Conservation (phyloP, 30 jellyfish, hydroid and myxozoan genomes). For the Clytia hemisphaerica region DNA sequence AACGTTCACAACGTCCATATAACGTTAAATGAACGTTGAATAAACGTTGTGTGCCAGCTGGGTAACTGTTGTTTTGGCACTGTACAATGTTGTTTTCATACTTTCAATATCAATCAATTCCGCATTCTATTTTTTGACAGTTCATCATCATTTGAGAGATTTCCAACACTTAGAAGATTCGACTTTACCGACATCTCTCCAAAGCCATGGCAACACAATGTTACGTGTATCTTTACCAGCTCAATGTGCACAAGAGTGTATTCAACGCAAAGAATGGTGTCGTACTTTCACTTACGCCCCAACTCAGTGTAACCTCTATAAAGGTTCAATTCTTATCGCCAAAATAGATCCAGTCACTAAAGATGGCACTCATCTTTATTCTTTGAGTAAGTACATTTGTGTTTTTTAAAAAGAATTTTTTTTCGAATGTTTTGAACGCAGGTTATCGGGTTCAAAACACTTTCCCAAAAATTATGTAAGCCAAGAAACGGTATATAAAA, state of each 20-base stretch:
- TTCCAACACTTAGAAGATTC: constrained; percentile 46
- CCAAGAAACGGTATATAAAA: too few relatives aligned
- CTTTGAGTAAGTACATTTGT: constrained; percentile 36
- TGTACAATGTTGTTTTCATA: too few relatives aligned
- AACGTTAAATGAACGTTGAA: too few relatives aligned
- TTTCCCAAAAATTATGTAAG: too few relatives aligned
- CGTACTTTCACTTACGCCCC: constrained; percentile 56
- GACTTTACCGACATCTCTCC: constrained; percentile 50
- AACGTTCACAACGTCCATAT: too few relatives aligned
- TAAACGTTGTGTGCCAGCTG: too few relatives aligned
- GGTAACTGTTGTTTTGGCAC: too few relatives aligned
- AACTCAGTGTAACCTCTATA: constrained; percentile 38
- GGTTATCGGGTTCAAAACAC: too few relatives aligned
- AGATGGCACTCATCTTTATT: constrained; percentile 48
- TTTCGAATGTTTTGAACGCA: too few relatives aligned
- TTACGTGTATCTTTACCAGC: neutral
- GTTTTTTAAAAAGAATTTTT: too few relatives aligned
- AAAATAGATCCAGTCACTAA: constrained; percentile 36
- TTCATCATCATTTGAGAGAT: constrained; percentile 42
- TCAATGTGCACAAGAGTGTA: constrained; percentile 25
- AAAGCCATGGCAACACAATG: neutral
- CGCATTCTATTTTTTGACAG: constrained; percentile 36
- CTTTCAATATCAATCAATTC: too few relatives aligned
- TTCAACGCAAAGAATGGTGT: constrained; percentile 28
- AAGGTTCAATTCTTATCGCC: constrained; percentile 43